phyloP scores from a whole-genome alignment of 2,113 vertebrate genomes.

The Erythrocercus mccallii region DNA sequence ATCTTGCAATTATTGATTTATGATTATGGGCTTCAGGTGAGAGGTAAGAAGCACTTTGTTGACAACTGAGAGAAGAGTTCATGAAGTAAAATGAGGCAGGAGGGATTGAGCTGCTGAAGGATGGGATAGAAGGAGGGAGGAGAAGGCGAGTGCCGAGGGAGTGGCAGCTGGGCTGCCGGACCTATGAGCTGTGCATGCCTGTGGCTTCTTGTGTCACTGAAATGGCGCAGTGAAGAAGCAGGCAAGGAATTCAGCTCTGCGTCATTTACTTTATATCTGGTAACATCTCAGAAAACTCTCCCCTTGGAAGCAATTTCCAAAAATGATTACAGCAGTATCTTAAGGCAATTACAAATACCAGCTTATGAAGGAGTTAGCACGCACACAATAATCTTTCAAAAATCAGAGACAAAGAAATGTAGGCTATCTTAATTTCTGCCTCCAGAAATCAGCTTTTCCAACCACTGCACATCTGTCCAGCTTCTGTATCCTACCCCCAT shows the following conservation, averaged over 20 bases:
- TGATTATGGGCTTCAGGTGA: background rate
- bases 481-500: background rate
- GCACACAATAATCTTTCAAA: background rate
- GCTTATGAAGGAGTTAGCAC: background rate
- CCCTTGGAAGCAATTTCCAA: background rate
- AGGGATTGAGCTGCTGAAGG: background rate
- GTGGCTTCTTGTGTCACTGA: background rate
- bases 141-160: background rate
- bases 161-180: background rate
- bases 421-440: background rate
- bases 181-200: background rate
- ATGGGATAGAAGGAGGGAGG: background rate
- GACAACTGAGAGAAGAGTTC: background rate
- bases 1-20: background rate
- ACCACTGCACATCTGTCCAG: background rate
- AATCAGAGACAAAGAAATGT: background rate
- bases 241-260: background rate
- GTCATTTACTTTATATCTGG: background rate
- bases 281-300: background rate
- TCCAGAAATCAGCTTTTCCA: background rate
- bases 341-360: background rate
- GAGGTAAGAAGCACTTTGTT: background rate
- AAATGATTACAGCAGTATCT: background rate
- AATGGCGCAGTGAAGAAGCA: background rate
- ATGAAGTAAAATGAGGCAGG: background rate